Conservation (phyloP, 2,113 vertebrate species). For the Castor canadensis region DNA sequence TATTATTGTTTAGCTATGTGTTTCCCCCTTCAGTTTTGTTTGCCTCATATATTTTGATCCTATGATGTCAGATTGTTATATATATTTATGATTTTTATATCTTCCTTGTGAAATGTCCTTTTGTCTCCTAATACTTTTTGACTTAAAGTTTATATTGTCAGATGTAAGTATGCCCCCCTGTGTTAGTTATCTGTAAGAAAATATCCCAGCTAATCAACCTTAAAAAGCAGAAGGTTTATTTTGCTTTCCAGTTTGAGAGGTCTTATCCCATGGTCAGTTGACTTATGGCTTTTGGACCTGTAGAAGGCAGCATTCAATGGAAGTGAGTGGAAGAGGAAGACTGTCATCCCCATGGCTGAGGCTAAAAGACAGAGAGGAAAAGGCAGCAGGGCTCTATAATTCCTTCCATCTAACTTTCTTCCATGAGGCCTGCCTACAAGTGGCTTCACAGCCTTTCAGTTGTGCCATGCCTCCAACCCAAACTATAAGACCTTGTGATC, state of each 20-base stretch:
- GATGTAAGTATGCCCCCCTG: background rate
- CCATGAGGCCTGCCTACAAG: background rate
- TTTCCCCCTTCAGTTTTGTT: background rate
- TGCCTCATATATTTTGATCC: conserved; percentile 1
- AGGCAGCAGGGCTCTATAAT: no score
- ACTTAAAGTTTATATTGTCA: background rate
- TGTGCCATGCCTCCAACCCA: background rate
- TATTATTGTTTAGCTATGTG: background rate
- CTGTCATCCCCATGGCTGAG: no score
- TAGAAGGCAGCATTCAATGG: no score
- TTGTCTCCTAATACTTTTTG: conserved; percentile 2
- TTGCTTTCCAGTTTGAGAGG: background rate
- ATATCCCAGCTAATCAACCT: background rate
- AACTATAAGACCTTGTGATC: background rate
- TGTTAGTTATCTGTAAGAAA: background rate
- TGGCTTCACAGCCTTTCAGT: background rate
- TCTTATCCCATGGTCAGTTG: background rate
- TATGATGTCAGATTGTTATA: background rate
- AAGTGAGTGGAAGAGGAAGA: background rate
- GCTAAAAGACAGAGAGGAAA: background rate
- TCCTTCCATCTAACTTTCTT: background rate
- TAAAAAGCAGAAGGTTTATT: background rate
- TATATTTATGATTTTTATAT: background rate
- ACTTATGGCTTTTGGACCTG: no score
- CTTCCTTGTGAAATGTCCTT: background rate